Conservation (phyloP, 2,888 invertebrate genomes). For the Timema podura region DNA sequence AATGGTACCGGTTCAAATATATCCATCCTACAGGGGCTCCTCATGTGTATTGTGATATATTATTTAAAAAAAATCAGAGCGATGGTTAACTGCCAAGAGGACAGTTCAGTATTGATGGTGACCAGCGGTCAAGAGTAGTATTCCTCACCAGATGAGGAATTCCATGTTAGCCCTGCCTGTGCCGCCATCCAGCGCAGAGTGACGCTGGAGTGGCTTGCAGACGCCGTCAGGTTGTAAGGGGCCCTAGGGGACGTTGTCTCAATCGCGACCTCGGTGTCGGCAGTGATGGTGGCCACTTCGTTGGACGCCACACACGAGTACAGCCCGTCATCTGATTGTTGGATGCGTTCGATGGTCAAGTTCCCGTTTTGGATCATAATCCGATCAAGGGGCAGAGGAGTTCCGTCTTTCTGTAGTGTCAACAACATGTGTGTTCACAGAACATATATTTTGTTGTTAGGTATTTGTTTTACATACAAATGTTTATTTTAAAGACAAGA, state of each 20-base stretch:
- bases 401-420: constrained; percentile 65
- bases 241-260: constrained; percentile 87
- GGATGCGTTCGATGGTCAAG: constrained; percentile 75
- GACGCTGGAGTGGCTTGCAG: constrained; percentile 65
- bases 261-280: constrained; percentile 75
- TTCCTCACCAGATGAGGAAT: constrained; percentile 71
- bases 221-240: constrained; percentile 79
- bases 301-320: constrained; percentile 74
- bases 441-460: no score
- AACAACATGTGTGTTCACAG: no score
- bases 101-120: neutral
- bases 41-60: no score
- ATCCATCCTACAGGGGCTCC: no score
- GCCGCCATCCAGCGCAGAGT: constrained; percentile 79
- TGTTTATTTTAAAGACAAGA: no score
- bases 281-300: constrained; percentile 79
- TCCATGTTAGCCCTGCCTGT: constrained; percentile 72
- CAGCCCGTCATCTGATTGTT: constrained; percentile 77
- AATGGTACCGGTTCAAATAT: no score
- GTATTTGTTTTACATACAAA: no score
- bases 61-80: neutral
- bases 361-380: constrained; percentile 67
- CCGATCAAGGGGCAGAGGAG: constrained; percentile 62
- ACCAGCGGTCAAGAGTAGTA: neutral
- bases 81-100: neutral